Base-by-base conservation (phyloP, 1,140 invertebrate species). In the Colletes latitarsis region DNA sequence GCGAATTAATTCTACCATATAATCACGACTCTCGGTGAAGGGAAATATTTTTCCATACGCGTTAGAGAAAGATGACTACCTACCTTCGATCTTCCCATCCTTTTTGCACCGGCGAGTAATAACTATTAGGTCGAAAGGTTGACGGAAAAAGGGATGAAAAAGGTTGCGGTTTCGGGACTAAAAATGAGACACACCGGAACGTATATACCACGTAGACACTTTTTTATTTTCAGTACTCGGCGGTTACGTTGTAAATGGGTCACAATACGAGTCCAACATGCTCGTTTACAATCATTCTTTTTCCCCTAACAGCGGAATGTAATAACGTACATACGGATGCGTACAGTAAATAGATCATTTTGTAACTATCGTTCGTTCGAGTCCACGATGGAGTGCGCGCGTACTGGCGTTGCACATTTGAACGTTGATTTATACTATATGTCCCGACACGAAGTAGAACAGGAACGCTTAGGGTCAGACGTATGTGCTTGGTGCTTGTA, bases 181-280 rank as follows among this genome's bases (percentile, higher is more conserved):
- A 77, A 21, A 64, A 30, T 1, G 1, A 64, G 8, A 60, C 17
- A 73, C 52, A 57, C 19, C 30, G 19, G 15, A 9, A 10, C 57
- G 43, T 79, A 63, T 86, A 46, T 30, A 87, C 77, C 82, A 88
- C 70, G 73, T 87, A 87, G 74, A 88, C 87, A 88, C 82, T 46
- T 78, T 81, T 89, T 82, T 85, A 85, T 85, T 87, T 82, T 74
- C 76, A 82, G 72, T 83, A 78, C 68, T 88, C 86, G 74, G 80
- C 69, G 84, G 70, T 85, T 83, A 81, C 39, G 81, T 83, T 88
- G 88, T 78, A 89, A 88, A 89, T 88, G 87, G 79, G 84, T 88
- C 80, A 84, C 77, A 86, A 79, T 81, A 86, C 67, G 67, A 77
- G 72, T 81, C 81, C 77, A 83, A 15, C 79, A 71, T 77, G 82